Base-by-base conservation (phyloP, 2,888 invertebrate species). In the Torymus aiolomorphi region DNA sequence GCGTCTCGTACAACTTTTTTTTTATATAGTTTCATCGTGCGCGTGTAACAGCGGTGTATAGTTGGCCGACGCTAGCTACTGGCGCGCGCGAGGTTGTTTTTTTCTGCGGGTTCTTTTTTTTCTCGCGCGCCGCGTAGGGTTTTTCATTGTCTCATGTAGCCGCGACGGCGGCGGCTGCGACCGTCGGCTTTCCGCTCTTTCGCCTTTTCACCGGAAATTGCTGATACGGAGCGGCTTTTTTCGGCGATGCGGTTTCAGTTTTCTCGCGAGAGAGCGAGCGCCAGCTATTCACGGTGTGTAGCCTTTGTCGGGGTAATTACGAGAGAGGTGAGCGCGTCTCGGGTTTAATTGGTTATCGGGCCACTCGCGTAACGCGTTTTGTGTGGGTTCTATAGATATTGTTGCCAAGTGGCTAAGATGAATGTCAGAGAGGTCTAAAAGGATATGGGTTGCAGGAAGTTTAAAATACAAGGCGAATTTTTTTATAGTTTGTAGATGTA, bases 141-240 rank as follows among this genome's bases (percentile, higher is more conserved):
- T 78, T 69, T 76, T 78, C 78, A 82, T 80, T 82, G 80, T 80
- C 78, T 78, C 71, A 78, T 49, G n/a, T 16, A 56, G 52, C 57
- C 2, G 57, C 62, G 54, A 51, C 52, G 67, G 13, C 62, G 54
- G 57, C 52, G 67, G 13, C 49, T 49, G 75, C 82, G 78, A 74
- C 73, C 67, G 65, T 75, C 75, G 69, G 69, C 80, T 81, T 83
- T 81, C 78, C 80, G 81, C 80, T 81, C 75, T 78, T 78, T 76
- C 72, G 76, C 76, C 70, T 81, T 78, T 81, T 81, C 61, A 78
- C 81, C 78, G 77, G 80, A 81, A 67, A 78, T 69, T 63, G 76
- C 67, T 81, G 76, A 78, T 81, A 67, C 70, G 59, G 69, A 66
- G 66, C 54, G 71, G 54, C 20, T 24, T 63, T 78, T 76, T 75